Evolutionary conservation across 2,113 vertebrate species (phyloP).

Genomic region (Picathartes gymnocephalus): DNA sequence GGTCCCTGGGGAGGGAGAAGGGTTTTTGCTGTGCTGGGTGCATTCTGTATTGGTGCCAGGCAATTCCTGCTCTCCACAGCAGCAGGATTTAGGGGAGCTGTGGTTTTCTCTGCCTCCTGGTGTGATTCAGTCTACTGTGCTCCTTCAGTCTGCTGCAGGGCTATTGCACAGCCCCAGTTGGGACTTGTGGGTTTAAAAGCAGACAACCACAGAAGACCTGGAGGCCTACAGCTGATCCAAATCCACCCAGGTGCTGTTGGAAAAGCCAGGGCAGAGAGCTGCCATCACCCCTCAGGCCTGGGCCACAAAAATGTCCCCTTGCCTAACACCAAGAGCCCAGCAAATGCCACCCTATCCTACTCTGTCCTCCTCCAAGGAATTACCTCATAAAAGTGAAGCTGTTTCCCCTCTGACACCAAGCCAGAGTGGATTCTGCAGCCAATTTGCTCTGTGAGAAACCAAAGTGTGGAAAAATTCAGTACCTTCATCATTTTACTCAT

Average conservation of each 20-base stretch:
- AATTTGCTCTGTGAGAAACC: background rate
- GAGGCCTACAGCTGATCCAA: background rate
- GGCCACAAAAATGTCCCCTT: background rate
- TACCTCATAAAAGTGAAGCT: background rate
- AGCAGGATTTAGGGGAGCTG: background rate
- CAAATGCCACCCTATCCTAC: background rate
- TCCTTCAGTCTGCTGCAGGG: background rate
- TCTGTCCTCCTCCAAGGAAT: background rate
- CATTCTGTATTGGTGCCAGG: background rate
- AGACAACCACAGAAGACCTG: background rate
- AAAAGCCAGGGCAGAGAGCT: background rate
- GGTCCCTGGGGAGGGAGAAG: background rate
- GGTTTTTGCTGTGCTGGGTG: background rate
- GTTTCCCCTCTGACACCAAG: background rate
- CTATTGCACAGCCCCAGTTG: background rate
- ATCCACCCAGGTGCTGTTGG: background rate
- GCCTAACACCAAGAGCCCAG: background rate
- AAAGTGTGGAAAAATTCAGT: background rate
- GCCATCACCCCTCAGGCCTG: background rate
- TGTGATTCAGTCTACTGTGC: background rate
- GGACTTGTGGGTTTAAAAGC: background rate
- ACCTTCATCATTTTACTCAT: background rate
- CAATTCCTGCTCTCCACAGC: background rate
- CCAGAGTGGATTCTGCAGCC: background rate
- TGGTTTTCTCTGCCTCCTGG: background rate